phyloP scores from a whole-genome alignment of 2,888 invertebrate genomes.

The Morinoia aosen region DNA sequence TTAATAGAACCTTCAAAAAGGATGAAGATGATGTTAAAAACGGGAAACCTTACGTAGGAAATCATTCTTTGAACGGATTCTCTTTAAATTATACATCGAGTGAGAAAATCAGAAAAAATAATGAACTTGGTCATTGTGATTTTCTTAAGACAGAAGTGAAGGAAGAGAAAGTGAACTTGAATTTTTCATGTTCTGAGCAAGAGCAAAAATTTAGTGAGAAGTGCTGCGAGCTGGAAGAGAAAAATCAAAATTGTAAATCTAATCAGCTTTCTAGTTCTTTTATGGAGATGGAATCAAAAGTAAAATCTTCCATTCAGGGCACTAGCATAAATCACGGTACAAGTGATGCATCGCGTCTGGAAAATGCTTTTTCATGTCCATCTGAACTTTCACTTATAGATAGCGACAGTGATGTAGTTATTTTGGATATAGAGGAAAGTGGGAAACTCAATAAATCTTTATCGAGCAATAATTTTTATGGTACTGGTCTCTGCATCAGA shows the following conservation, averaged over 20 bases:
- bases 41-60: neutral
- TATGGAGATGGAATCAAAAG: neutral
- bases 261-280: neutral
- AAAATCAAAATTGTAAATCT: neutral
- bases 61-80: neutral
- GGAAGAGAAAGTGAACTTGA: neutral
- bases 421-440: neutral
- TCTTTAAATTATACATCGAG: neutral
- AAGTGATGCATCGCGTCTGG: neutral
- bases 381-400: neutral
- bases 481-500: constrained; percentile 66
- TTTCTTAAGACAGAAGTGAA: neutral
- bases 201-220: neutral
- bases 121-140: neutral
- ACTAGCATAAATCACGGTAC: neutral
- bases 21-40: neutral
- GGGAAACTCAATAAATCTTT: neutral
- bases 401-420: constrained; percentile 23
- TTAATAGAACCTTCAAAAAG: neutral
- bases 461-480: constrained; percentile 57
- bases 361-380: neutral
- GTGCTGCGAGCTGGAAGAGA: neutral
- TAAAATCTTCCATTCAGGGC: neutral
- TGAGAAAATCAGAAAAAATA: neutral
- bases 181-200: neutral